Percentiles rank a stretch among this genome's conserved stretches.
These are phyloP conservation scores for Lipophrys pholis DNA, from an alignment of 2,113 vertebrate species.

Conservation along the genomic window DNA sequence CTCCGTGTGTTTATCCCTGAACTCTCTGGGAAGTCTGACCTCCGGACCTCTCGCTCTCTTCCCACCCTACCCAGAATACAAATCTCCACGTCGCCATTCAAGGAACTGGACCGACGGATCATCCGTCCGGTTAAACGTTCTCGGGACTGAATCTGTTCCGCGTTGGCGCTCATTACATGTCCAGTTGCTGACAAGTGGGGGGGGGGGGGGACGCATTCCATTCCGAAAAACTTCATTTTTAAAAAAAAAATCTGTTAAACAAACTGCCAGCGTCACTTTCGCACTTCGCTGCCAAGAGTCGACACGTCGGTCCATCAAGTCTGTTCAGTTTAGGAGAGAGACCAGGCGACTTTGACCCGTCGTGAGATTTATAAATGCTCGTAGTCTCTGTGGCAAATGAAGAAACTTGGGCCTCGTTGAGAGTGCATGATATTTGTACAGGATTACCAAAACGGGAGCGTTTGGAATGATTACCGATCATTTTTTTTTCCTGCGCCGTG, in stretches of 20 bases:
- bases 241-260: no score
- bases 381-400: neutral
- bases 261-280: no score
- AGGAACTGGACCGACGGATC: slow-evolving; percentile 14
- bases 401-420: neutral
- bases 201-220: neutral
- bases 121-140: slow-evolving; percentile 15
- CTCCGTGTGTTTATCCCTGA: slow-evolving; percentile 36
- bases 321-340: no score
- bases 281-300: no score
- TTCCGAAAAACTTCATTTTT: no score
- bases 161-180: neutral
- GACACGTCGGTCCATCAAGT: no score
- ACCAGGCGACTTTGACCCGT: no score
- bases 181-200: neutral
- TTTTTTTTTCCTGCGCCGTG: neutral
- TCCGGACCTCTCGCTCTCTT: slow-evolving; percentile 23
- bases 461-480: neutral
- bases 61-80: slow-evolving; percentile 7
- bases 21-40: slow-evolving; percentile 44
- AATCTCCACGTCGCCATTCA: slow-evolving; percentile 30
- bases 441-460: neutral
- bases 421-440: neutral
- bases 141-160: slow-evolving; percentile 2
- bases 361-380: no score